Evolutionary conservation across 2,113 vertebrate genomes (phyloP), one percentile per base, ranked within the genome.

Genomic region (Prunella himalayana): DNA sequence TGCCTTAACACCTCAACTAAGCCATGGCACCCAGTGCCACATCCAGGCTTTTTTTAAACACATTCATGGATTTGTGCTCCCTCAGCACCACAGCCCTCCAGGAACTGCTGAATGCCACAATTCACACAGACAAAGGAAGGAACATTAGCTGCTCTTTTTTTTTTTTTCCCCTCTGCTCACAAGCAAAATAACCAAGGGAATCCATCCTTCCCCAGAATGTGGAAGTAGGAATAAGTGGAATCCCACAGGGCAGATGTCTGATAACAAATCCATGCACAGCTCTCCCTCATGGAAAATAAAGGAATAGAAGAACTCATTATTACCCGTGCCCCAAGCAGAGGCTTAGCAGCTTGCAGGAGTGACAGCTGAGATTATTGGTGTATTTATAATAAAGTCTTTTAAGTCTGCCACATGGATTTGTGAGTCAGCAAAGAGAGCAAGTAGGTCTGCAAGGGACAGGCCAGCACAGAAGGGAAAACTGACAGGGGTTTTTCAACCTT

Each of bases 361-460:
- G 21, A 84, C 80, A 82, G 94, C 92, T 96, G 80, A 86, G 93
- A 88, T 96, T 96, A 96, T 96, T 82, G 86, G 86, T 27, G 86
- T 97, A 92, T 95, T 95, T 97, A 97, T 96, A 92, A 96, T 95
- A 93, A 79, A 96, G 90, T 78, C 95, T 92, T 96, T 78, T 94
- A 92, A 95, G 72, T 90, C 85, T 90, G 92, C 88, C 82, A 77
- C 90, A 31, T 78, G 64, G 90, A 96, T 96, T 96, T 96, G 76
- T 96, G 94, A 96, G 92, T 96, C 95, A 96, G 96, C 93, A 95
- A 61, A 78, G 81, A 78, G 13, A 86, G 57, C 72, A 75, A 63
- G 90, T 44, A 86, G 77, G 44, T 84, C 88, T 92, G 69, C 31
- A 61, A 93, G 90, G 39, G 56, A 63, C 76, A 71, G 85, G 60